Evolutionary conservation across 2,888 invertebrate genomes (phyloP), one percentile per base, ranked within the genome.

Genomic region (Cryptocephalus primarius): DNA sequence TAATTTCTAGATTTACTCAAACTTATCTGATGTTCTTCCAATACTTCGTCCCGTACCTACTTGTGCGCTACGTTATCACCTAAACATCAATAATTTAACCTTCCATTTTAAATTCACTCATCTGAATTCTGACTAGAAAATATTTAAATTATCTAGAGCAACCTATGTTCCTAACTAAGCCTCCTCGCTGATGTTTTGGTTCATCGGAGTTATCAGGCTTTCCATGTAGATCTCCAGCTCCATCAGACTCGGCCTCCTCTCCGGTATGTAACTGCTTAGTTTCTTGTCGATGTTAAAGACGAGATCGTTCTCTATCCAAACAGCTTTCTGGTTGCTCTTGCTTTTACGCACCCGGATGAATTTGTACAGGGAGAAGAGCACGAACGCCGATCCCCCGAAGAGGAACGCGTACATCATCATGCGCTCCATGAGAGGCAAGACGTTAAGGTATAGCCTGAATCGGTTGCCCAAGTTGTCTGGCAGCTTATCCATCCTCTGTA

Each of bases 361-460:
- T 48, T 61, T 63, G 50, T 61, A 63, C 0, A 80, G 67, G 9
- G 77, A 66, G 40, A 78, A 65, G 1, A 78, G 64, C 9, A 83
- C 67, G 32, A 78, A 67, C 0, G 73, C 55, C 0, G 73, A 72
- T 0, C 78, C 75, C 0, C 73, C 53, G 39, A 79, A 65, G 51
- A 80, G 73, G 1, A 69, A 59, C 0, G 73, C 42, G 59, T 81
- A 83, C 68, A 77, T 78, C 0, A 73, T 61, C 0, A 66, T 68
- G 47, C 72, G 69, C 63, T 84, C 81, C 0, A 79, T 72, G 0
- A 77, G 58, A 0, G 89, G 88, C 3, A 86, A 63, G 6, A 85
- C 74, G 61, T 84, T 83, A 4, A 89, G 68, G 64, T 89, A 88
- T 9, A 89, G 66, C 51, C 76, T 75, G 70, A 88, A 88, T 22